These are phyloP conservation scores for Wiebesia pumilae DNA, from an alignment of 1,140 invertebrate genomes.

Conservation along the genomic window DNA sequence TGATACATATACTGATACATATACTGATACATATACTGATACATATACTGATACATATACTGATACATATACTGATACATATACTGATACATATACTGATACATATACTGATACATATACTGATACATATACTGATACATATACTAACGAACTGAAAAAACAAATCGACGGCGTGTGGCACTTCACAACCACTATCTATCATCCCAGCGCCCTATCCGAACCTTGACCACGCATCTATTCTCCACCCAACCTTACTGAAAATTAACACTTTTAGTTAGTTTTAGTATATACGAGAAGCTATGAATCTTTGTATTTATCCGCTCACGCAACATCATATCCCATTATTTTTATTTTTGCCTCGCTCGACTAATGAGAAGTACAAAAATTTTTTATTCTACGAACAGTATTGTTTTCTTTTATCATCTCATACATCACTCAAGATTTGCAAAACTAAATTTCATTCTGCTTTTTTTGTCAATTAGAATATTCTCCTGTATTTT, in stretches of 20 bases:
- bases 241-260: background rate
- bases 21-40: too few species aligned
- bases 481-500: background rate
- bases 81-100: too few species aligned
- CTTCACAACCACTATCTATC: constrained; percentile 43
- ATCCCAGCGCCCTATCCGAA: constrained; percentile 2
- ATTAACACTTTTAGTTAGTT: constrained; percentile 39
- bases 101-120: too few species aligned
- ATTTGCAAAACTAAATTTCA: background rate
- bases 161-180: background rate
- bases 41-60: too few species aligned
- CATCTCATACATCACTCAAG: background rate
- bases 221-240: background rate
- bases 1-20: too few species aligned
- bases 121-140: too few species aligned
- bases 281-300: background rate
- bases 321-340: background rate
- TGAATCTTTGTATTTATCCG: constrained; percentile 2
- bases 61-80: too few species aligned
- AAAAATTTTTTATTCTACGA: constrained; percentile 29
- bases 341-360: background rate
- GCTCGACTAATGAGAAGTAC: background rate
- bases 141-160: background rate
- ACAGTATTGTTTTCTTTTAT: background rate
- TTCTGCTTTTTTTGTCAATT: background rate